These are phyloP conservation scores for Tamias sibiricus DNA, from an alignment of 2,113 vertebrate genomes.

Conservation along the genomic window DNA sequence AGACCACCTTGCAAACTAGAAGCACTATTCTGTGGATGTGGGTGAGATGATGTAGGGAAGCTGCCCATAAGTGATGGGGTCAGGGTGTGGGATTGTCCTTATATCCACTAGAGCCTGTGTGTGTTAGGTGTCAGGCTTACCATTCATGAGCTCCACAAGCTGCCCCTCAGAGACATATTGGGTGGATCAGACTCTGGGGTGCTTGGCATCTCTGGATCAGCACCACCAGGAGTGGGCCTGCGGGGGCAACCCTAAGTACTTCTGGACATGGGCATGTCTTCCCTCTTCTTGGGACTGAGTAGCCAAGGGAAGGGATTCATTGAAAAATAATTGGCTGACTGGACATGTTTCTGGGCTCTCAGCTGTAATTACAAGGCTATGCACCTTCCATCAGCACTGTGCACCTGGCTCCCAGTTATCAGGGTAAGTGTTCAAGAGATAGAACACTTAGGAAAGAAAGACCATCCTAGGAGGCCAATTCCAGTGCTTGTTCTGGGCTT, in stretches of 20 bases:
- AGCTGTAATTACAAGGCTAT: neutral
- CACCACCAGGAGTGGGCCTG: neutral
- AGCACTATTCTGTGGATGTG: neutral
- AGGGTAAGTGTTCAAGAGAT: neutral
- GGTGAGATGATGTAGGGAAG: neutral
- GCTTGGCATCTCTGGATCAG: neutral
- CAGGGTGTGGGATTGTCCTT: neutral
- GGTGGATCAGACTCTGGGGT: neutral
- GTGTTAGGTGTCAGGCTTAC: neutral
- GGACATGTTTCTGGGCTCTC: neutral
- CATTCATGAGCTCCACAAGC: too few relatives aligned
- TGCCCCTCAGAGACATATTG: neutral
- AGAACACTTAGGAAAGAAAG: neutral
- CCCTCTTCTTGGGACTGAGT: neutral
- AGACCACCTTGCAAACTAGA: neutral
- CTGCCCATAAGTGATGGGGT: fast-evolving
- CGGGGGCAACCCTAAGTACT: neutral
- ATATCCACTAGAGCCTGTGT: neutral
- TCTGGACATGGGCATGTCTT: neutral
- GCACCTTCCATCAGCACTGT: neutral
- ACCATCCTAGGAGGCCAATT: too few relatives aligned
- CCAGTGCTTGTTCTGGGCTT: neutral
- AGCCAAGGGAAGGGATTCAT: neutral
- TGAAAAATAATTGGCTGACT: neutral
- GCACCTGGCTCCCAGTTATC: neutral